Evolutionary conservation across 2,113 vertebrate genomes (phyloP).

Genomic region (Pelvicachromis taeniatus): DNA sequence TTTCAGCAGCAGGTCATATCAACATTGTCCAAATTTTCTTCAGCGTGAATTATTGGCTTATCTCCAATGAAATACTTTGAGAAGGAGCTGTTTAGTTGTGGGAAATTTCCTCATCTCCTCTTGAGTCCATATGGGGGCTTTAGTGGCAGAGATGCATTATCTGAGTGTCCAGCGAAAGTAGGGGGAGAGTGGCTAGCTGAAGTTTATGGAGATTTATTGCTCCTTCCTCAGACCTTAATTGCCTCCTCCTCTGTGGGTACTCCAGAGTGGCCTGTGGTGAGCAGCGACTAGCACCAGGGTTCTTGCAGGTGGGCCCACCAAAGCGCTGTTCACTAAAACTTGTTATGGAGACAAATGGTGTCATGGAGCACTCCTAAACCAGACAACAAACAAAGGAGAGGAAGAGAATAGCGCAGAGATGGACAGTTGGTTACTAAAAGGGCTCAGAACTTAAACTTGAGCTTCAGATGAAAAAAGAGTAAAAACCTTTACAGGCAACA

Average conservation of each 20-base stretch:
- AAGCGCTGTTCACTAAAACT: slow-evolving; percentile 57
- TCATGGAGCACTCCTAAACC: slow-evolving; percentile 40
- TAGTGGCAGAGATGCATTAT: slow-evolving; percentile 56
- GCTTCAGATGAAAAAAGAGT: slow-evolving; percentile 43
- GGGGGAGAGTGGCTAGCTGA: slow-evolving; percentile 57
- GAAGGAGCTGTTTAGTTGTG: slow-evolving; percentile 7
- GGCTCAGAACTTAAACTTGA: slow-evolving; percentile 66
- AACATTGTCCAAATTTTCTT: neutral
- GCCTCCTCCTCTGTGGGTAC: slow-evolving; percentile 73
- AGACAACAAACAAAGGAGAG: slow-evolving; percentile 55
- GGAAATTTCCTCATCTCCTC: slow-evolving; percentile 7
- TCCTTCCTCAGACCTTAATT: slow-evolving; percentile 70
- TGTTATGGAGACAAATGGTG: slow-evolving; percentile 78
- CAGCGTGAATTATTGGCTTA: neutral
- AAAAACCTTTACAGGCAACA: slow-evolving; percentile 15
- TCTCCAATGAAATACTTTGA: neutral
- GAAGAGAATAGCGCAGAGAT: neutral
- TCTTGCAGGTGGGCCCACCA: slow-evolving; percentile 72
- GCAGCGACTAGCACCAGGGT: slow-evolving; percentile 38
- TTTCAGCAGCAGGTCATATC: neutral
- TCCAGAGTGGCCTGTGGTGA: slow-evolving; percentile 60
- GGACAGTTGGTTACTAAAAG: slow-evolving; percentile 43
- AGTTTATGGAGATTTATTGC: slow-evolving; percentile 82
- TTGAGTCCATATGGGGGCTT: slow-evolving; percentile 24
- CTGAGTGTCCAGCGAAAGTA: slow-evolving; percentile 59